Base-by-base conservation (phyloP, 2,113 vertebrate species). In the Oryzias curvinotus region DNA sequence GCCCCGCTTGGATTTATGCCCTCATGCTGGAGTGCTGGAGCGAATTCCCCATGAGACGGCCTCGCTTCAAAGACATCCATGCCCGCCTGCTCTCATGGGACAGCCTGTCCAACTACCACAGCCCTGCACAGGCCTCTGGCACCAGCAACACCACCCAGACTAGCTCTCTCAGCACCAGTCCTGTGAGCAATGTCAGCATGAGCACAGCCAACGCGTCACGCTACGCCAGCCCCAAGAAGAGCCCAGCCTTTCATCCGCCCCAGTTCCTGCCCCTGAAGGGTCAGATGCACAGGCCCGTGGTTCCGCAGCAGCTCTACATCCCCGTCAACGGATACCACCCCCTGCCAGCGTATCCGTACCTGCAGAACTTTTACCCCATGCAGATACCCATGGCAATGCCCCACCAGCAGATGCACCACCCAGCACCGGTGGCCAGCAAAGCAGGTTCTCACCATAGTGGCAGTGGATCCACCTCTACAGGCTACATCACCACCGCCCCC, bases 11-110 rank as follows among this genome's bases (percentile, higher is more conserved):
- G 95, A 93, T 95, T 52, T 99, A 98, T 68, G 92, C 94, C 4
- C 89, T 98, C 1, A 99, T 99, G 95, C 59, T 97, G 26, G 97
- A 99, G 81, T 99, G 97, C 66, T 99, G 97, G 97, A 94, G 92
- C 19, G 96, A 98, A 80, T 93, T 95, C 77, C 96, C 95, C 1
- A 91, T 92, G 2, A 91, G 95, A 67, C 91, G 97, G 71, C 96
- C 97, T 55, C 91, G 94, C 75, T 99, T 98, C 86, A 98, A 98
- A 88, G 97, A 99, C 75, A 93, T 98, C 81, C 95, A 98, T 74
- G 89, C 93, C 25, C 91, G 97, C 25, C 90, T 99, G 70, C 92
- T 96, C 56, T 93, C 96, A 19, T 98, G 96, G 96, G 96, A 98
- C 78, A 96, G 88, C 80, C 87, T 96, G 65, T 95, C 95, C 47